Evolutionary conservation across 1,140 invertebrate species (phyloP).

Genomic region (Paraescarpia echinospica): DNA sequence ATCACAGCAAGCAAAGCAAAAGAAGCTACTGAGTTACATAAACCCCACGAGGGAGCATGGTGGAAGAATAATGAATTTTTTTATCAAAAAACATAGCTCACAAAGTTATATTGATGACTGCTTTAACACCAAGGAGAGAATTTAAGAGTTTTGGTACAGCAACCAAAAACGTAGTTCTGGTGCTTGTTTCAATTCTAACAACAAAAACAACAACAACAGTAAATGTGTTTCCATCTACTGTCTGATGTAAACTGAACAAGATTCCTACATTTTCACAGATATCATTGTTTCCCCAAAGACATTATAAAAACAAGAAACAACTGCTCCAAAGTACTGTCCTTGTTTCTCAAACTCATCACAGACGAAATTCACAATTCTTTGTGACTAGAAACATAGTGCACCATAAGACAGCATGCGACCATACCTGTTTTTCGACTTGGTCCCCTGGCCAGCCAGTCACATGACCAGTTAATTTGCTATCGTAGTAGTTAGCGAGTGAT

Average conservation of each 20-base stretch:
- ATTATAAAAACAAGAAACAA: no score
- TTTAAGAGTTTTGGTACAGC: no score
- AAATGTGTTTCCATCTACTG: background rate
- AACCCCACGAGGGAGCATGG: no score
- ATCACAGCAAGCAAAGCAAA: no score
- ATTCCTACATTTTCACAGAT: background rate
- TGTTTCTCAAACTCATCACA: background rate
- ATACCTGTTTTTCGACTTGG: slow-evolving; percentile 88
- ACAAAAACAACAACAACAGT: no score
- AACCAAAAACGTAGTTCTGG: no score
- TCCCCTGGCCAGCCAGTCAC: slow-evolving; percentile 91
- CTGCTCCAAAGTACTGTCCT: background rate
- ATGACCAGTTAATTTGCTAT: slow-evolving; percentile 86
- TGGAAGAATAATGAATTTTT: no score
- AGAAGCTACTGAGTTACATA: no score
- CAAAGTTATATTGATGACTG: no score
- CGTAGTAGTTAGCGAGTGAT: slow-evolving; percentile 86
- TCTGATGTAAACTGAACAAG: background rate
- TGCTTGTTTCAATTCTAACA: no score
- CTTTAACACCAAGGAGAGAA: no score
- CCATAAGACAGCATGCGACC: slow-evolving; percentile 15
- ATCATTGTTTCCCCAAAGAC: background rate
- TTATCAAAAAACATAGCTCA: no score
- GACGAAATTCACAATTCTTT: background rate
- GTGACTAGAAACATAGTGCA: background rate